Evolutionary conservation across 2,888 invertebrate genomes (phyloP), one percentile per base, ranked within the genome.

Genomic region (Tupiocoris notatus): DNA sequence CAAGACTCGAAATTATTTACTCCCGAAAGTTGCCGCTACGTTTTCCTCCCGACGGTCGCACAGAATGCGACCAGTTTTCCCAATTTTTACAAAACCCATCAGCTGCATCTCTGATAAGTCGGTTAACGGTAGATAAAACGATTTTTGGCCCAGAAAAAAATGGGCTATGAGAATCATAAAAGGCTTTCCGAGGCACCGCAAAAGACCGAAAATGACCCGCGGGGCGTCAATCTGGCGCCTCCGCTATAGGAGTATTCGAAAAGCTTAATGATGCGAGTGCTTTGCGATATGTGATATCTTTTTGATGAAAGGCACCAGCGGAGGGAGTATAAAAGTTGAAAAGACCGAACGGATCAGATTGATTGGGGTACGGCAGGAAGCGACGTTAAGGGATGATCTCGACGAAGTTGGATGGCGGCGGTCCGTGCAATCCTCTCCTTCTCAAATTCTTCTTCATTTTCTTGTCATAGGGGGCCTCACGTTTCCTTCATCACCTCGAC

Each of bases 1-100:
- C 39, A 39, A 39, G 39, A 39, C 39, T 12, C 6, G 39, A 22
- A 59, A 20, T 59, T 64, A 74, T 65, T 64, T 57, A 58, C 58
- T 54, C 18, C 2, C n/a, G n/a, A n/a, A n/a, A n/a, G n/a, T n/a
- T n/a, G n/a, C n/a, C n/a, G n/a, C n/a, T n/a, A n/a, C n/a, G n/a
- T n/a, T n/a, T n/a, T n/a, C n/a, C n/a, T n/a, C n/a, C n/a, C n/a
- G n/a, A n/a, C n/a, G n/a, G n/a, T n/a, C n/a, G n/a, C n/a, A n/a
- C n/a, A n/a, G n/a, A n/a, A n/a, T n/a, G n/a, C n/a, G n/a, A n/a
- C n/a, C n/a, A n/a, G n/a, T n/a, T n/a, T n/a, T n/a, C n/a, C n/a
- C n/a, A n/a, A n/a, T n/a, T n/a, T n/a, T n/a, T n/a, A n/a, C n/a
- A n/a, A n/a, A n/a, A n/a, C n/a, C n/a, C n/a, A n/a, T n/a, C n/a